Percentiles rank a stretch among this genome's conserved stretches.
Conservation (phyloP, 2,797 vertebrate species). For the Remorina albescens region DNA sequence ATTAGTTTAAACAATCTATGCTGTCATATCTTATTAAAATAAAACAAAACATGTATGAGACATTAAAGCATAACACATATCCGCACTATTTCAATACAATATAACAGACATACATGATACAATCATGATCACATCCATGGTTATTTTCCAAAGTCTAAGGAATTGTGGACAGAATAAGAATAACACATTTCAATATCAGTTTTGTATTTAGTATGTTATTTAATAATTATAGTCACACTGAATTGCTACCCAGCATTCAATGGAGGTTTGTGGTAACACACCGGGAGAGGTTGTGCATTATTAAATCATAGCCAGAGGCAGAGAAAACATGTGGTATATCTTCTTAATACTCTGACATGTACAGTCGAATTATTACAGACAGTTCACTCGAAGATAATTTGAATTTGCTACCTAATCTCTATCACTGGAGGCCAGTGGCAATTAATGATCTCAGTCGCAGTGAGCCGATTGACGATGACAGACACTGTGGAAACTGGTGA, state of each 20-base stretch:
- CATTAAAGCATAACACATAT: neutral
- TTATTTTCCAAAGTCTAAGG: neutral
- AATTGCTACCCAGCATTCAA: neutral
- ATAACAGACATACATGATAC: slow-evolving; percentile 2
- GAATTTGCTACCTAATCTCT: slow-evolving; percentile 25
- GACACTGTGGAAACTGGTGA: slow-evolving; percentile 51
- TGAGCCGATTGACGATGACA: slow-evolving; percentile 60
- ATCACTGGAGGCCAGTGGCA: slow-evolving; percentile 2
- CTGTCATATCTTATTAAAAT: neutral
- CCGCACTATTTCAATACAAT: neutral
- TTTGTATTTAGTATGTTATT: slow-evolving; percentile 18
- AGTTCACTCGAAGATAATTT: slow-evolving; percentile 4
- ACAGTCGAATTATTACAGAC: slow-evolving; percentile 1
- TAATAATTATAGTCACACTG: neutral
- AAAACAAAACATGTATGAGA: slow-evolving; percentile 4
- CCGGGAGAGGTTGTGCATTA: neutral
- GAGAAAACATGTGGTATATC: neutral
- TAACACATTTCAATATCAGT: neutral
- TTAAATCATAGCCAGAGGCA: neutral
- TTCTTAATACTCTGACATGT: neutral
- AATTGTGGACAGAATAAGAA: neutral
- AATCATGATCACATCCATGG: neutral
- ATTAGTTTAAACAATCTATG: neutral
- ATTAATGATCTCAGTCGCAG: slow-evolving; percentile 39
- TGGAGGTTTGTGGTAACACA: neutral